These are phyloP conservation scores for Gnatocerus cornutus DNA, from an alignment of 2,888 invertebrate genomes.

Conservation along the genomic window DNA sequence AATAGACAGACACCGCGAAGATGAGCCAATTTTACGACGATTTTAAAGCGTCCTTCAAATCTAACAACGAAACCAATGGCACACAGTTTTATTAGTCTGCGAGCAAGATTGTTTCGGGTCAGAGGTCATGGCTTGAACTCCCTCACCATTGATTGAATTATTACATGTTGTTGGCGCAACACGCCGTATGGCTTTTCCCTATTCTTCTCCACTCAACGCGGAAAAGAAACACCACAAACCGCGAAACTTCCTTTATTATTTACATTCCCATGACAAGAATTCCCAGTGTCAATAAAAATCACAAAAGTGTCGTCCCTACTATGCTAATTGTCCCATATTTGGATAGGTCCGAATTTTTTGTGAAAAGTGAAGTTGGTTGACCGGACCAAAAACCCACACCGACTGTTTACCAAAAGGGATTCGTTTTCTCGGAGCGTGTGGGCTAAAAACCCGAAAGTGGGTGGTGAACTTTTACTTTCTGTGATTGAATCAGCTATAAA, in stretches of 20 bases:
- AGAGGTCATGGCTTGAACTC: slow-evolving; percentile 47
- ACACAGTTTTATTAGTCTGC: slow-evolving; percentile 34
- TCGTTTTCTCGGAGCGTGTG: slow-evolving; percentile 32
- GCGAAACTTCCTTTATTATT: slow-evolving; percentile 13
- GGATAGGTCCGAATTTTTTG: not conserved
- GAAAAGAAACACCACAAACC: not conserved
- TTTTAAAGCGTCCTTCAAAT: slow-evolving; percentile 20
- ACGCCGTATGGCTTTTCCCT: slow-evolving; percentile 4
- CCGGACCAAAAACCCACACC: slow-evolving; percentile 25
- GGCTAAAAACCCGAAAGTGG: slow-evolving; percentile 34
- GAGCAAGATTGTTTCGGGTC: slow-evolving; percentile 29
- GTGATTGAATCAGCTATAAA: slow-evolving; percentile 20
- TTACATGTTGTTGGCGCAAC: slow-evolving; percentile 37
- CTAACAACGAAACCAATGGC: slow-evolving; percentile 8
- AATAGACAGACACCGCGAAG: not conserved
- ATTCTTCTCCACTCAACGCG: not conserved
- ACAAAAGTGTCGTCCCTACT: slow-evolving; percentile 2
- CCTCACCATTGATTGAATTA: slow-evolving; percentile 45
- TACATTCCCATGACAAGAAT: slow-evolving; percentile 20
- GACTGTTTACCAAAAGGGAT: slow-evolving; percentile 30
- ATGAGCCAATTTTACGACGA: not conserved
- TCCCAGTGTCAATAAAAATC: not conserved
- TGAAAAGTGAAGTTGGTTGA: slow-evolving; percentile 22
- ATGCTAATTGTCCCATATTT: slow-evolving; percentile 27
- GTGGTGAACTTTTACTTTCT: slow-evolving; percentile 41